Percentiles rank a stretch among this genome's conserved stretches.
These are phyloP conservation scores for Xenopus laevis DNA, from an alignment of 2,113 vertebrate species.

Conservation along the genomic window DNA sequence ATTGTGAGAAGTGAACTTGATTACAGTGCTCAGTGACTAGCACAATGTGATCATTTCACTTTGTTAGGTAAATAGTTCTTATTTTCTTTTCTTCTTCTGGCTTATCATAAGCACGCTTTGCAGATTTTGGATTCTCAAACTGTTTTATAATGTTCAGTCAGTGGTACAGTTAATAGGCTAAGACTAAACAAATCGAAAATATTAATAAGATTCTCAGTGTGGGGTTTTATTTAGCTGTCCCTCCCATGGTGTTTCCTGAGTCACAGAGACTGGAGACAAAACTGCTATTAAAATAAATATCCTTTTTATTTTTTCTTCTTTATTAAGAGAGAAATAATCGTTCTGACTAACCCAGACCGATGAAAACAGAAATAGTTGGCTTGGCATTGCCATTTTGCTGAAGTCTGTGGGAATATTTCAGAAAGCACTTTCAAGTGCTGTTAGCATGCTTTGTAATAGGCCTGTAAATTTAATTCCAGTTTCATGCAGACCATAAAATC, in stretches of 20 bases:
- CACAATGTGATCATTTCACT: constrained; percentile 55
- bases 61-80: constrained; percentile 62
- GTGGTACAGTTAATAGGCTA: constrained; percentile 32
- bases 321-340: neutral
- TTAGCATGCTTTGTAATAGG: neutral
- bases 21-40: constrained; percentile 58
- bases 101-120: neutral
- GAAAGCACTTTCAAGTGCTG: neutral
- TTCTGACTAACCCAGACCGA: no score
- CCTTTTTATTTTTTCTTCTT: no score
- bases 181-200: constrained; percentile 35
- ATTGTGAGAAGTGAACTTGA: constrained; percentile 57
- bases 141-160: constrained; percentile 36
- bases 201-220: constrained; percentile 26
- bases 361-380: no score
- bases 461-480: neutral
- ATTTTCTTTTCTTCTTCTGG: constrained; percentile 48
- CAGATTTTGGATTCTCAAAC: constrained; percentile 24
- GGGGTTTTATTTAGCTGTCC: constrained; percentile 21
- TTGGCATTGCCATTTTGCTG: neutral
- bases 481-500: neutral
- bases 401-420: neutral
- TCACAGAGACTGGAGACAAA: neutral
- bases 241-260: constrained; percentile 1
- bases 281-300: constrained; percentile 1